A percentile compares a stretch with the other conserved stretches of the same genome.
Conservation (phyloP, 2,113 vertebrate species). For the Daphoenositta chrysoptera region DNA sequence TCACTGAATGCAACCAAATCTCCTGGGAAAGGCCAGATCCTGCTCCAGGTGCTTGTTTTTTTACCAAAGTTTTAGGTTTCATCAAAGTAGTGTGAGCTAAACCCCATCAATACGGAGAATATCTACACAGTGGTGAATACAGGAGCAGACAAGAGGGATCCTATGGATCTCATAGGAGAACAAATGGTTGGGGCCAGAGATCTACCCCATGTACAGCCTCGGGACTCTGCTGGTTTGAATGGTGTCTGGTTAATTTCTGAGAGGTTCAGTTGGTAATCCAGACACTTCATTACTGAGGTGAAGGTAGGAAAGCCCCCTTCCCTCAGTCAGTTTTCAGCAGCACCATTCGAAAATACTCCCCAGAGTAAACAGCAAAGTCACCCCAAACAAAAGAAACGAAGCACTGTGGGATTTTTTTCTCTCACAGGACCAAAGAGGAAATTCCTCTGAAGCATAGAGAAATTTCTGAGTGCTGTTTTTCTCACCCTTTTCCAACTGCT, state of each 20-base stretch:
- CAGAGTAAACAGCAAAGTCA: not conserved
- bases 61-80: not conserved
- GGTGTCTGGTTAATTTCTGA: not conserved
- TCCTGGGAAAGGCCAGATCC: not conserved
- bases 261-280: not conserved
- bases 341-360: not conserved
- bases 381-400: not conserved
- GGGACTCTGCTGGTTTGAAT: not conserved
- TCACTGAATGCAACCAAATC: not conserved
- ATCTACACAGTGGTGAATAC: not conserved
- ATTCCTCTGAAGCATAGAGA: not conserved
- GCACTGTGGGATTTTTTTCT: not conserved
- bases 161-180: rapidly evolving
- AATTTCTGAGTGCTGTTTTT: not conserved
- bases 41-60: not conserved
- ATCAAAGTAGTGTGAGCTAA: not conserved
- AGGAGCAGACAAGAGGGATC: not conserved
- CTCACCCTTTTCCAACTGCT: not conserved
- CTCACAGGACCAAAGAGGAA: not conserved
- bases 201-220: not conserved
- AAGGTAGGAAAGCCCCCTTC: not conserved
- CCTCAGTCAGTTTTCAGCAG: not conserved
- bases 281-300: not conserved
- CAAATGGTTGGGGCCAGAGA: not conserved
- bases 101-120: not conserved